Evolutionary conservation across 1,140 invertebrate genomes (phyloP).

Genomic region (Callitettix versicolor): DNA sequence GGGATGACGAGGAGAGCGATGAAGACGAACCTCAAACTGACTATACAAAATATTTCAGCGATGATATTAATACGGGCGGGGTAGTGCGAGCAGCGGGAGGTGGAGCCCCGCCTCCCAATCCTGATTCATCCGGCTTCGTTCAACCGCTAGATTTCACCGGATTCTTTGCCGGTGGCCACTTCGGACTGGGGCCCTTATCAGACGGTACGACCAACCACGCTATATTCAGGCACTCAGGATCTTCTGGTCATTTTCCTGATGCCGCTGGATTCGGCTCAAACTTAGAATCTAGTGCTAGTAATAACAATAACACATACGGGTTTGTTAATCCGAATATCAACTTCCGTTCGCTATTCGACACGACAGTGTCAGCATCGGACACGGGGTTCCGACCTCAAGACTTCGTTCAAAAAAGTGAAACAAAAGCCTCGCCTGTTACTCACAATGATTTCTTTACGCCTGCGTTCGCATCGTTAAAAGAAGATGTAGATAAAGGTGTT

Average conservation of each 20-base stretch:
- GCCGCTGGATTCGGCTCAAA: background rate
- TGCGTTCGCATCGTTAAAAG: background rate
- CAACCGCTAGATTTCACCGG: constrained; percentile 12
- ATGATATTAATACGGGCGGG: background rate
- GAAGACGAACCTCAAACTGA: background rate
- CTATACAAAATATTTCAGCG: constrained; percentile 9
- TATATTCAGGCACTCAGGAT: background rate
- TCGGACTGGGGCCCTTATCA: background rate
- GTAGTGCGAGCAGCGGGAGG: background rate
- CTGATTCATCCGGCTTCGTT: constrained; percentile 6
- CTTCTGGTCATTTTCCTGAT: background rate
- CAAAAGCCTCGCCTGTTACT: background rate
- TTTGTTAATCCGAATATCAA: constrained; percentile 10
- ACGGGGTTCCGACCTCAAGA: constrained; percentile 1
- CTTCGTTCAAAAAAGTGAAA: background rate
- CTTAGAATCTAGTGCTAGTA: background rate
- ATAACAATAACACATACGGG: background rate
- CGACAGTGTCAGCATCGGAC: background rate
- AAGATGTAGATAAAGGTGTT: constrained; percentile 7
- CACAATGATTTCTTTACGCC: background rate
- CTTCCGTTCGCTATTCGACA: constrained; percentile 10
- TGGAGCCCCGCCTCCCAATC: background rate
- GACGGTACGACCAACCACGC: background rate
- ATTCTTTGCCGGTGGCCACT: constrained; percentile 10
- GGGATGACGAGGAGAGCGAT: constrained; percentile 1